Evolutionary conservation across 2,113 vertebrate species (phyloP).

Genomic region (Cichladusa arquata): DNA sequence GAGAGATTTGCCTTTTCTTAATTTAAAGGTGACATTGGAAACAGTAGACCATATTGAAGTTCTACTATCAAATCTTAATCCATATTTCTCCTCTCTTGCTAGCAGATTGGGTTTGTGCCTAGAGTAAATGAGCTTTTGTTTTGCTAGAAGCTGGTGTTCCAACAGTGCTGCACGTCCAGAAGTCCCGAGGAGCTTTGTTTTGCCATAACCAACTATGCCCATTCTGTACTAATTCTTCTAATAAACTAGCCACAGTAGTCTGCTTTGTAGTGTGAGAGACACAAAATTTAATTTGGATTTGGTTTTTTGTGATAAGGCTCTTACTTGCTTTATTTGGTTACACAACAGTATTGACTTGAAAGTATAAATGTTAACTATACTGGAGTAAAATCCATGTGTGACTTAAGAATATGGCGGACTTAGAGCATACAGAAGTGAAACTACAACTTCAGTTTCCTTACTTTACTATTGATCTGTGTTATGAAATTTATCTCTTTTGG

Average conservation of each 20-base stretch:
- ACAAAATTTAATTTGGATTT: neutral
- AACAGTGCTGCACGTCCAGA: neutral
- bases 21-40: slow-evolving; percentile 24
- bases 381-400: neutral
- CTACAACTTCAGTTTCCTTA: neutral
- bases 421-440: neutral
- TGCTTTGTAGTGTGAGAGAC: neutral
- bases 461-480: neutral
- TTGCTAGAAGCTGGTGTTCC: neutral
- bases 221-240: neutral
- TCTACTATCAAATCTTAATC: neutral
- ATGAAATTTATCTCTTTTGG: neutral
- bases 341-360: neutral
- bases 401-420: neutral
- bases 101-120: neutral
- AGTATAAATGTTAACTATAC: neutral
- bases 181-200: neutral
- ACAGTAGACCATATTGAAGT: neutral
- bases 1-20: neutral
- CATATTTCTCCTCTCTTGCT: neutral
- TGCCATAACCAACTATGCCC: neutral
- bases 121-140: neutral
- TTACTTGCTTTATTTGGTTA: neutral
- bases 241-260: neutral
- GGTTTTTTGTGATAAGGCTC: neutral